Conservation (phyloP, 23 tunicate genomes). For the Oikopleura vanhoeffeni region DNA sequence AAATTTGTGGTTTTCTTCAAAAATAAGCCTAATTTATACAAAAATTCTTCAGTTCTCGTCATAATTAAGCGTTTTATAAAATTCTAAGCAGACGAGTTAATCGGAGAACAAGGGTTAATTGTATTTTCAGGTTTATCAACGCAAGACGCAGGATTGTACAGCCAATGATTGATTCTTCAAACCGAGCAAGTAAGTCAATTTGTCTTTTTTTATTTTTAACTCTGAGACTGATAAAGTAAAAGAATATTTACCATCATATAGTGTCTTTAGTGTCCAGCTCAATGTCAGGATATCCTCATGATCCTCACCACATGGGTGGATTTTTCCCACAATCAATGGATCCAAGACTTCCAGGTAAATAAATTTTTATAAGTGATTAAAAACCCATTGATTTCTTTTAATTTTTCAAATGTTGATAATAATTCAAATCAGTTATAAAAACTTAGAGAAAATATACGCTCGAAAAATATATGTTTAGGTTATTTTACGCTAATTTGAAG, state of each 20-base stretch:
- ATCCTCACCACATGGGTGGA: not conserved
- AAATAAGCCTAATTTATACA: no score
- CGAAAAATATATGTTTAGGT: no score
- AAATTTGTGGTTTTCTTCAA: no score
- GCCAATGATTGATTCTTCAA: constrained; percentile 12
- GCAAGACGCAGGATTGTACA: constrained; percentile 3
- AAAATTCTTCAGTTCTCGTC: no score
- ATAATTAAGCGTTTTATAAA: not conserved
- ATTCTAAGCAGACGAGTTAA: not conserved
- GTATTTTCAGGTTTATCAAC: constrained; percentile 8
- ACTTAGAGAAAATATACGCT: no score
- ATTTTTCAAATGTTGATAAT: no score
- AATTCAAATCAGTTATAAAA: no score
- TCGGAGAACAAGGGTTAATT: not conserved
- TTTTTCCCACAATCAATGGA: not conserved
- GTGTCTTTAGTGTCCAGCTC: not conserved
- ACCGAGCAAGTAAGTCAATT: constrained; percentile 1
- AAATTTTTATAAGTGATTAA: no score
- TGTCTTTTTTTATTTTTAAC: not conserved
- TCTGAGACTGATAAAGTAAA: not conserved
- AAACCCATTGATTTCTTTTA: no score
- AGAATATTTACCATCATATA: no score
- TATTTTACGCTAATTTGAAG: no score
- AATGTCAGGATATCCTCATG: not conserved
- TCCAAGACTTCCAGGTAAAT: not conserved